These are phyloP conservation scores for Syngnathus scovelli DNA, from an alignment of 2,113 vertebrate genomes.

Conservation along the genomic window DNA sequence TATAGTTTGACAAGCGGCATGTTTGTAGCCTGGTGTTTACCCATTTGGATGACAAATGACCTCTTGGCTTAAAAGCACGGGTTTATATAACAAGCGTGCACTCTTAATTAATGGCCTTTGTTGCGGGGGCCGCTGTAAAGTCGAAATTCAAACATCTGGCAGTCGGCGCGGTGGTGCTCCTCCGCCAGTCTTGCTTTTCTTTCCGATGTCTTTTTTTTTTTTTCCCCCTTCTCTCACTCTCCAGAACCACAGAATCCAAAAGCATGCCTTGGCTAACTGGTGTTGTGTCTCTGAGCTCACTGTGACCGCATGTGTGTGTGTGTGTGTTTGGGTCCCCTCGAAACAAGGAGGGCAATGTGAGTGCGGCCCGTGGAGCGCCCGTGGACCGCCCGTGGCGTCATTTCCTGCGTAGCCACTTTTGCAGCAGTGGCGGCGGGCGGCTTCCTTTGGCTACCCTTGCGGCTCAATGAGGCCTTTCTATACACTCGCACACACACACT, in stretches of 20 bases:
- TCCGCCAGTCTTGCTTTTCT: slow-evolving; percentile 51
- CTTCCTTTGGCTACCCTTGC: slow-evolving; percentile 64
- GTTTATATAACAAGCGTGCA: not conserved
- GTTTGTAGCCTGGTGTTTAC: slow-evolving; percentile 7
- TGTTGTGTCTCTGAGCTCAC: slow-evolving; percentile 63
- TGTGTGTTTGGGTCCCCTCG: slow-evolving; percentile 26
- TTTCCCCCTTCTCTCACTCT: slow-evolving; percentile 15
- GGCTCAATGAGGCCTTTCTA: slow-evolving; percentile 71
- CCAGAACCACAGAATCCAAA: slow-evolving; percentile 62
- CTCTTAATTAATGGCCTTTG: not conserved
- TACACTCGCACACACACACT: slow-evolving; percentile 26
- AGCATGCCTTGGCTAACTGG: slow-evolving; percentile 47
- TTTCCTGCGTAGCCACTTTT: slow-evolving; percentile 70
- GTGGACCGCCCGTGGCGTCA: slow-evolving; percentile 66
- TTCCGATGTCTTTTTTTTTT: slow-evolving; percentile 34
- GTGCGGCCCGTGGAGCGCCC: slow-evolving; percentile 52
- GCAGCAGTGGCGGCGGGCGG: slow-evolving; percentile 53
- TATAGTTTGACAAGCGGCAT: not conserved
- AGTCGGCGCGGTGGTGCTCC: slow-evolving; percentile 25
- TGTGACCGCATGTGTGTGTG: slow-evolving; percentile 57
- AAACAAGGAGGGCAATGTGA: slow-evolving; percentile 70
- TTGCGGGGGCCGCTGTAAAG: not conserved
- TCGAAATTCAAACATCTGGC: slow-evolving; percentile 1
- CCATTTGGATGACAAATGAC: slow-evolving; percentile 2
- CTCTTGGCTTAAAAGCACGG: not conserved